A percentile compares a stretch with the other conserved stretches of the same genome.
Evolutionary conservation across 2,888 invertebrate species (phyloP).

Genomic region (Philaethria dido): DNA sequence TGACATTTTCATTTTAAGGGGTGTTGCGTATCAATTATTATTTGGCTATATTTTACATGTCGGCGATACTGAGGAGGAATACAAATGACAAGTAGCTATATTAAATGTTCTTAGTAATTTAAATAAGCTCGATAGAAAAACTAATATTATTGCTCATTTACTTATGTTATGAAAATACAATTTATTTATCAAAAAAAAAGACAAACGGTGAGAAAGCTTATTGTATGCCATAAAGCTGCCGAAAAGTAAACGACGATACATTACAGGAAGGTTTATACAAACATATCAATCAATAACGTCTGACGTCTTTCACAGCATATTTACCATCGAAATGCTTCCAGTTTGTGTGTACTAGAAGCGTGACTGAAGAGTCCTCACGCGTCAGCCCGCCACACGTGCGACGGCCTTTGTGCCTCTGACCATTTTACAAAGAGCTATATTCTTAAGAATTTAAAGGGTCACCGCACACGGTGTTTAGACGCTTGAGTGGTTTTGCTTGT

Average conservation of each 20-base stretch:
- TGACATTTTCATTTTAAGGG: not conserved
- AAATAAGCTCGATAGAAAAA: not conserved
- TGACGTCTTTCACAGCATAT: conserved; percentile 48
- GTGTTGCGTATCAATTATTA: too few species aligned
- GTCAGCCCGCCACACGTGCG: conserved; percentile 55
- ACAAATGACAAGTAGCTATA: too few species aligned
- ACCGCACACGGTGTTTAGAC: conserved; percentile 41
- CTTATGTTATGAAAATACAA: conserved; percentile 9
- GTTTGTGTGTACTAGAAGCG: conserved; percentile 54
- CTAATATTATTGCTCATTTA: not conserved
- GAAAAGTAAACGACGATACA: conserved; percentile 34
- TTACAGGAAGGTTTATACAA: conserved; percentile 40
- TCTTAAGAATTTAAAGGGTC: conserved; percentile 44
- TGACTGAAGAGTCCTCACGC: conserved; percentile 64
- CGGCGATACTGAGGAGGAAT: too few species aligned
- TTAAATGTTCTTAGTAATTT: not conserved
- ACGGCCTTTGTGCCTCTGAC: conserved; percentile 44
- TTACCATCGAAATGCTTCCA: conserved; percentile 52
- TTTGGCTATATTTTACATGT: too few species aligned
- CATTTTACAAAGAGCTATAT: conserved; percentile 41
- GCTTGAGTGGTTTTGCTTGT: conserved; percentile 34
- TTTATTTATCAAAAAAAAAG: not conserved
- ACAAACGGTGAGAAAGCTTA: not conserved
- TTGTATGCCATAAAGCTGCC: conserved; percentile 2
- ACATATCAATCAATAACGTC: conserved; percentile 62